Base-by-base conservation (phyloP, 2,888 invertebrate species). In the Orgyia antiqua region DNA sequence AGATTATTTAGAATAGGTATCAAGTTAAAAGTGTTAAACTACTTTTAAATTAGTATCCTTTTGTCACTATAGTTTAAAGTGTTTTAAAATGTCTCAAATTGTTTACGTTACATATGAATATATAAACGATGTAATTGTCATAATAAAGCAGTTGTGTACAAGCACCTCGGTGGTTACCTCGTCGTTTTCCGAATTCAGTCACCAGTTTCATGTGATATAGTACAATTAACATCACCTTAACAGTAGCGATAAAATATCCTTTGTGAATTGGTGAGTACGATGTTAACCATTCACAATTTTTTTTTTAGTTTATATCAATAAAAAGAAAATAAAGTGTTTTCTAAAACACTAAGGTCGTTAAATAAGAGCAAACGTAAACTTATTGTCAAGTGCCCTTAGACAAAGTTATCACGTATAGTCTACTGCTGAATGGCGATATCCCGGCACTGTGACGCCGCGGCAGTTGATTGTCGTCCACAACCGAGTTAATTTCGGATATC, bases 341-440 rank as follows among this genome's bases (percentile, higher is more conserved):
- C 45, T 48, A 62, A 70, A 72, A 70, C 68, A 59, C 38, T 51
- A 53, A 71, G 73, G 71, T 52, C 59, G 44, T 39, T 23, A 37
- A 47, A 56, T 39, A 50, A 51, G 55, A 61, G 52, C 43, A 51
- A 38, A 61, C 59, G 67, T 64, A 56, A 46, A 58, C 10, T 56
- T 47, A 56, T 64, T 63, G 57, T 68, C 46, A 45, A 49, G 51
- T 65, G 69, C 58, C 67, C 67, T 68, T 68, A 64, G 66, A 54
- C 42, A 47, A 51, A 49, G 39, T 49, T 51, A 58, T 64, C 74
- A 72, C 73, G 75, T 73, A 23, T 7, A 69, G 55, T 45, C 50
- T 42, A 41, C 51, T 43, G 44, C 47, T 40, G 38, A 42, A 56
- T 30, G 39, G 37, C 39, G 45, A 56, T 56, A 56, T 53, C 52